A percentile compares a stretch with the other conserved stretches of the same genome.
These are phyloP conservation scores for Chitala chitala DNA, from an alignment of 2,113 vertebrate genomes.

Conservation along the genomic window DNA sequence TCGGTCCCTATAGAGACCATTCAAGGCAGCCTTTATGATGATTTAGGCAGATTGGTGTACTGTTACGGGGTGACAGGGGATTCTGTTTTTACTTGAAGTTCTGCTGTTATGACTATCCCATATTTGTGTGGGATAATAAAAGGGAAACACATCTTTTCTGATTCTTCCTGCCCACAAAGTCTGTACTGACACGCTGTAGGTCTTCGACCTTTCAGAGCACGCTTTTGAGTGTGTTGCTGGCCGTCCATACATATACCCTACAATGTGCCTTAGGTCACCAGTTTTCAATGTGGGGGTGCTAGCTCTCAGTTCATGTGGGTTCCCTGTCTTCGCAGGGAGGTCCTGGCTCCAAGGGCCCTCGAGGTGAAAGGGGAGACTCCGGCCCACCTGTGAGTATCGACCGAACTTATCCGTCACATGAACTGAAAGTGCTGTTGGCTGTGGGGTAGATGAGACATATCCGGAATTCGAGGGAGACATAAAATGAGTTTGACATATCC, in stretches of 20 bases:
- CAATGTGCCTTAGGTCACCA: too few relatives aligned
- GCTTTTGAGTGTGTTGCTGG: background rate
- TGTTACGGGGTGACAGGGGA: background rate
- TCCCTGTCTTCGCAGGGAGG: constrained; percentile 71
- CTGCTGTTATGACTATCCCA: background rate
- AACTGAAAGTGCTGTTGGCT: too few relatives aligned
- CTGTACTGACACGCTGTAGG: background rate
- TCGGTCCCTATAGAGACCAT: background rate
- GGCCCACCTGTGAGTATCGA: constrained; percentile 75
- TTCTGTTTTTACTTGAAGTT: background rate
- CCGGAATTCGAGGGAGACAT: too few relatives aligned
- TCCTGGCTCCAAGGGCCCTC: constrained; percentile 84
- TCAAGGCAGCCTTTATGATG: background rate
- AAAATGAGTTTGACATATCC: too few relatives aligned
- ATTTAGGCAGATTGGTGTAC: background rate
- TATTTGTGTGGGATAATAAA: background rate
- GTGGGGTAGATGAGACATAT: too few relatives aligned
- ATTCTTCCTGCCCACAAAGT: background rate
- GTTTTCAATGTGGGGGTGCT: too few relatives aligned
- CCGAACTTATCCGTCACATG: background rate
- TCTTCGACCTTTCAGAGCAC: background rate
- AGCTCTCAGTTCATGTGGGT: background rate
- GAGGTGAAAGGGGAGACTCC: constrained; percentile 83
- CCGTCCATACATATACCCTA: too few relatives aligned
- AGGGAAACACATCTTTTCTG: background rate